Evolutionary conservation across 2,888 invertebrate genomes (phyloP).

Genomic region (Leptinotarsa tumamoca): DNA sequence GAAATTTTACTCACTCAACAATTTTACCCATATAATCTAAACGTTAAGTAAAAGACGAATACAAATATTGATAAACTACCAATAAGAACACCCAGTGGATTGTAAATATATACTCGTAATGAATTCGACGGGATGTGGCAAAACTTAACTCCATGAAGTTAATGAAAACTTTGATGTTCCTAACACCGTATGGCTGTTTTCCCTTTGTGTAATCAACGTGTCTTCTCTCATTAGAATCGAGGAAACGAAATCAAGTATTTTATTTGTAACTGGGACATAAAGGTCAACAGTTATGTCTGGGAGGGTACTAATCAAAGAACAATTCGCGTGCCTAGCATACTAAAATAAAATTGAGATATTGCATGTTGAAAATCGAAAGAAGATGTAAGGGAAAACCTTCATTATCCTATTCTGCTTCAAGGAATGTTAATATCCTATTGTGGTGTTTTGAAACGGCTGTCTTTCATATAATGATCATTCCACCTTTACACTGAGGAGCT

Average conservation of each 20-base stretch:
- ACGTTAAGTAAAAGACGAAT: too few species aligned
- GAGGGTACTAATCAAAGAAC: conserved; percentile 25
- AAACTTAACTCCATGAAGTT: too few species aligned
- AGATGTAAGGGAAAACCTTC: not conserved
- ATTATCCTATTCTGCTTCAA: not conserved
- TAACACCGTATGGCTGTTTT: too few species aligned
- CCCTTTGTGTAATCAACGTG: too few species aligned
- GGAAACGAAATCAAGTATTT: not conserved
- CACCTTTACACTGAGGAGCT: not conserved
- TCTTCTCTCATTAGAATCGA: too few species aligned
- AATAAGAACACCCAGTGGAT: too few species aligned
- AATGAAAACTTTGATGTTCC: too few species aligned
- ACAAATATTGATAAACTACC: too few species aligned
- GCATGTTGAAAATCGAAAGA: conserved; percentile 27
- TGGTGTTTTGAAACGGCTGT: not conserved
- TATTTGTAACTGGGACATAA: not conserved
- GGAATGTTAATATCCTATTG: not conserved
- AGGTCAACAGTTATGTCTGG: conserved; percentile 24
- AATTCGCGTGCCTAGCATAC: conserved; percentile 30
- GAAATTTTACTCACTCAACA: too few species aligned
- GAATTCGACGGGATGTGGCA: too few species aligned
- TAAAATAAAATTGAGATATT: conserved; percentile 29
- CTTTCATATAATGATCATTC: not conserved
- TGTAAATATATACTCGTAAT: too few species aligned
- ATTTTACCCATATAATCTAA: too few species aligned